Base-by-base conservation (phyloP, 2,888 invertebrate species). In the Meiosimyza decipiens region DNA sequence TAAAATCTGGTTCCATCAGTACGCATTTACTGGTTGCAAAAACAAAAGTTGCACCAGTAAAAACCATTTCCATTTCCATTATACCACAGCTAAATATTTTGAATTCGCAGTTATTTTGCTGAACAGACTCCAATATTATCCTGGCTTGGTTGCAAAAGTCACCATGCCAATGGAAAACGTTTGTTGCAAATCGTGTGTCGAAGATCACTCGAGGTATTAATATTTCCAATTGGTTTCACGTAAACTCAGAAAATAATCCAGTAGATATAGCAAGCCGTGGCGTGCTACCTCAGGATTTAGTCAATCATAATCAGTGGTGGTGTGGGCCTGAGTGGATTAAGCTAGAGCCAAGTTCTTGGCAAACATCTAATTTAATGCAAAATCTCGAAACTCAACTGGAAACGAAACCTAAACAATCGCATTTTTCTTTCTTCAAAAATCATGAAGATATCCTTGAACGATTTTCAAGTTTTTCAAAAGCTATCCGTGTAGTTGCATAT, bases 21-120 rank as follows among this genome's bases (percentile, higher is more conserved):
- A 47, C 57, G 4, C 13, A 74, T 57, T 55, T 74, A 12, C 33
- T 72, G 22, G 55, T 57, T 12, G 59, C 68, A 5, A 75, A 73
- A 50, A 74, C 72, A 16, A 73, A 60, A 50, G 73, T 73, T 9
- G 75, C 69, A 1, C 69, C 73, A 13, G 68, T 69, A 7, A 68
- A 66, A 63, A 52, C 52, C 15, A 9, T 73, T n/a, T 57, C 64
- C 6, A 13, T 71, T 12, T 73, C 28, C 4, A 28, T 28, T 28
- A 28, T 28, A 28, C 28, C 28, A 28, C 9, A 49, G 12, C 59
- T 2, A n/a, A 52, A 62, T 13, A n/a, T 66, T 15, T 13, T 28
- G 9, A 33, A 28, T 4, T 28, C 28, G 4, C 28, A 28, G 4
- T 28, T 28, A 62, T 28, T 51, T 4, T 28, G 28, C 28, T 72